Conservation (phyloP, 2,888 invertebrate genomes). For the Gibbula magus region DNA sequence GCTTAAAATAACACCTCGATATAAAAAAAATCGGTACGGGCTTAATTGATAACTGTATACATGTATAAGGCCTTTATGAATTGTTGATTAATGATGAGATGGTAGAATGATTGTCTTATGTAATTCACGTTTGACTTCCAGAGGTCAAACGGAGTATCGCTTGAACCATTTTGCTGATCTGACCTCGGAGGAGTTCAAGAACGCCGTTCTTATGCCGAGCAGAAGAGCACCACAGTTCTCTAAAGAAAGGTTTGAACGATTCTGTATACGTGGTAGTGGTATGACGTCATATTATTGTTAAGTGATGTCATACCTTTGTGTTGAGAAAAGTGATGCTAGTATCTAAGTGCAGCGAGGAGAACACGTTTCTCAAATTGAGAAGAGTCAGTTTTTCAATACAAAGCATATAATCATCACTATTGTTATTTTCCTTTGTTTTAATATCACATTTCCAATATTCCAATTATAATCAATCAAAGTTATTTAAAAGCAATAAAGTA, state of each 20-base stretch:
- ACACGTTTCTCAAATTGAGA: too few species aligned
- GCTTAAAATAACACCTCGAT: background rate
- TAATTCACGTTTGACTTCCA: slow-evolving; percentile 26
- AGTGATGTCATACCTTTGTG: too few species aligned
- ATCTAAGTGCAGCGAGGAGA: too few species aligned
- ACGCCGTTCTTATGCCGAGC: slow-evolving; percentile 58
- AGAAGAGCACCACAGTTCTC: slow-evolving; percentile 50
- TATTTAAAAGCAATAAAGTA: too few species aligned
- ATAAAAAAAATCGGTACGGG: background rate
- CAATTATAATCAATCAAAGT: too few species aligned
- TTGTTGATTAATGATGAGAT: background rate
- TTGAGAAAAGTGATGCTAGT: too few species aligned
- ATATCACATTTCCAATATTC: too few species aligned
- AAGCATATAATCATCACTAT: too few species aligned
- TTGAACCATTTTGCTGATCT: slow-evolving; percentile 68
- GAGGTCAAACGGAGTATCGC: slow-evolving; percentile 56
- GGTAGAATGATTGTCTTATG: background rate
- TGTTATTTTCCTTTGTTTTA: too few species aligned
- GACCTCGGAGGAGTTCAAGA: slow-evolving; percentile 57
- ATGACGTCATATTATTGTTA: too few species aligned
- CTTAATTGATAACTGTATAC: background rate
- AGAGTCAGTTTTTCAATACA: too few species aligned
- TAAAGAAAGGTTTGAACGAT: slow-evolving; percentile 42
- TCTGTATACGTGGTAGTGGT: too few species aligned
- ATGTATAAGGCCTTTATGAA: background rate